Conservation (phyloP, 2,888 invertebrate species). For the Chrysolina americana region DNA sequence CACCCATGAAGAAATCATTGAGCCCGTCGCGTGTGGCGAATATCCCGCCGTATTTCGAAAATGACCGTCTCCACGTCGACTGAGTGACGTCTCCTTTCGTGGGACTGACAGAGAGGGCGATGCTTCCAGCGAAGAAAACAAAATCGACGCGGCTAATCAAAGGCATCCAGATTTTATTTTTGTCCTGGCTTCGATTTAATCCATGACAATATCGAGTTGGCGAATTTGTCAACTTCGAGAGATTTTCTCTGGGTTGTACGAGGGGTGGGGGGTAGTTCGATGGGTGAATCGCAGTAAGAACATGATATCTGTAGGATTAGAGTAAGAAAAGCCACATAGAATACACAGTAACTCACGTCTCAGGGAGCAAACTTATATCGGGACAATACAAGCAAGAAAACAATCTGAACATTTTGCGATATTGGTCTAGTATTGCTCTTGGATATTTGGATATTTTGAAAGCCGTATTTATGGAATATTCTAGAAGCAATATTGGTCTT, state of each 20-base stretch:
- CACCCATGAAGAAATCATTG: conserved; percentile 32
- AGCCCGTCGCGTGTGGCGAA: conserved; percentile 46
- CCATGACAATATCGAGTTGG: conserved; percentile 17
- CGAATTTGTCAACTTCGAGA: conserved; percentile 16
- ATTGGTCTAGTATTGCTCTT: no score
- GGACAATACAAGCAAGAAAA: no score
- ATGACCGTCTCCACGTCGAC: conserved; percentile 44
- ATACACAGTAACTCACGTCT: no score
- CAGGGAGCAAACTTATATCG: no score
- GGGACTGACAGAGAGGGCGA: conserved; percentile 10
- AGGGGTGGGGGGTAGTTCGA: background rate
- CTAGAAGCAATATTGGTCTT: no score
- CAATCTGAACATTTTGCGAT: no score
- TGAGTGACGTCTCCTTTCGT: background rate
- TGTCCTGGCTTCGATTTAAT: conserved; percentile 8
- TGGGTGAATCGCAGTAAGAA: background rate
- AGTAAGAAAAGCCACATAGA: no score
- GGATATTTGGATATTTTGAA: no score
- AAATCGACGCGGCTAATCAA: conserved; percentile 1
- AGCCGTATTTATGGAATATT: no score
- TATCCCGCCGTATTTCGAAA: conserved; percentile 47
- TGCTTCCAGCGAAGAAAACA: background rate
- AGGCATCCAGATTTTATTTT: conserved; percentile 19
- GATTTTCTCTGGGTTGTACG: background rate
- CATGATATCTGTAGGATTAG: no score